Evolutionary conservation across 2,113 vertebrate species (phyloP), one percentile per base, ranked within the genome.

Genomic region (Lepisosteus oculatus): DNA sequence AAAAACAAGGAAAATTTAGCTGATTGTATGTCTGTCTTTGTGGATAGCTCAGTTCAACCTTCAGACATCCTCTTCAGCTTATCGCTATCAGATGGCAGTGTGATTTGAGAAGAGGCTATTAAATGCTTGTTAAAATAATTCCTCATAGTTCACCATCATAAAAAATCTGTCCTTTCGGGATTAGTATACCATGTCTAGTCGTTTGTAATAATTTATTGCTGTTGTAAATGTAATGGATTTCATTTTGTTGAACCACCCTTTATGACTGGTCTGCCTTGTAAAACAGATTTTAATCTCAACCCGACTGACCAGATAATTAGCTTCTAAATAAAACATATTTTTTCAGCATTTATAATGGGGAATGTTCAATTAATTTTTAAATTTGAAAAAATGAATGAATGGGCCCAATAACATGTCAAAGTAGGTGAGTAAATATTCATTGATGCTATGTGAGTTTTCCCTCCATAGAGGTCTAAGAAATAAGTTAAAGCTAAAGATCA

Each of bases 111-210:
- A 14, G 55, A 43, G 56, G 54, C 55, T 43, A 72, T 72, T 72
- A 67, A 67, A 72, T 45, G 71, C 55, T 54, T 73, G 56, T 59
- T 68, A 67, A 73, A n/a, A 61, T 68, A 67, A 73, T 67, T 44
- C 65, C 57, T 61, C 29, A 61, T 43, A 62, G 44, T 65, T 68
- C 65, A 68, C 65, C 17, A 43, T 65, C 57, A 42, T 73, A 68
- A 62, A 73, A 51, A 29, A 65, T 43, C 55, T 59, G 64, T 72
- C 55, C 64, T 72, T 72, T 61, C 43, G 6, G 64, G 55, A 72
- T 43, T 72, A 61, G 71, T 55, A 59, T 59, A 44, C 13, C 65
- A 68, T 73, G 65, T 11, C 65, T 57, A 14, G 71, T 63, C 51
- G 42, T 66, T 72, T 56, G 42, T 56, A 44, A 42, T 57, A 61